Evolutionary conservation across 2,113 vertebrate genomes (phyloP).

Genomic region (Thamnaconus septentrionalis): DNA sequence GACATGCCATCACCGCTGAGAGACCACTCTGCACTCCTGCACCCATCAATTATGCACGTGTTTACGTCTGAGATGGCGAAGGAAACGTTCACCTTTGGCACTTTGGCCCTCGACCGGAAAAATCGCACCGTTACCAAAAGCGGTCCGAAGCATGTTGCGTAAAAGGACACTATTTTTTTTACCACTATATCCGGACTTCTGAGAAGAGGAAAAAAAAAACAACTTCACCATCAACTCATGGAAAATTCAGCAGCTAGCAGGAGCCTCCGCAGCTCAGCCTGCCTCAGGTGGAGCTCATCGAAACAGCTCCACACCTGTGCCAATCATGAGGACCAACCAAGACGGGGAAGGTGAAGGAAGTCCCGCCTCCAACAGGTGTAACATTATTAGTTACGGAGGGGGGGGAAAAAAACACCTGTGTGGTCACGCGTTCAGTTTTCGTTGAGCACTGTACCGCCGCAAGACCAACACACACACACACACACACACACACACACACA

Average conservation of each 20-base stretch:
- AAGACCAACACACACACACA: too few species aligned
- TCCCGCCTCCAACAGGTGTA: background rate
- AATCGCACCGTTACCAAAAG: too few species aligned
- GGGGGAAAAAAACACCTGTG: background rate
- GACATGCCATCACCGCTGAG: too few species aligned
- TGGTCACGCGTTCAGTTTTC: too few species aligned
- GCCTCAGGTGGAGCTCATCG: background rate
- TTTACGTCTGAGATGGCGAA: conserved; percentile 25
- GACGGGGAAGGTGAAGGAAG: background rate
- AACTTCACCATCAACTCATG: background rate
- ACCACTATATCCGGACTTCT: background rate
- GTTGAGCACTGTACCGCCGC: too few species aligned
- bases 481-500: background rate
- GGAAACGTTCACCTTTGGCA: background rate
- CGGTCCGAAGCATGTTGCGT: too few species aligned
- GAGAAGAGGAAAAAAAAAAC: background rate
- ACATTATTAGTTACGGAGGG: background rate
- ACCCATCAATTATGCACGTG: conserved; percentile 39
- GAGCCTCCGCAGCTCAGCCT: too few species aligned
- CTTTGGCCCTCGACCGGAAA: too few species aligned
- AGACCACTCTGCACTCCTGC: background rate
- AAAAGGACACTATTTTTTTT: too few species aligned
- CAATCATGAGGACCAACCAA: background rate
- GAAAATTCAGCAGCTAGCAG: background rate
- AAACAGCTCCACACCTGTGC: background rate